A percentile compares a stretch with the other conserved stretches of the same genome.
Evolutionary conservation across 2,888 invertebrate genomes (phyloP).

Genomic region (Belgica antarctica): DNA sequence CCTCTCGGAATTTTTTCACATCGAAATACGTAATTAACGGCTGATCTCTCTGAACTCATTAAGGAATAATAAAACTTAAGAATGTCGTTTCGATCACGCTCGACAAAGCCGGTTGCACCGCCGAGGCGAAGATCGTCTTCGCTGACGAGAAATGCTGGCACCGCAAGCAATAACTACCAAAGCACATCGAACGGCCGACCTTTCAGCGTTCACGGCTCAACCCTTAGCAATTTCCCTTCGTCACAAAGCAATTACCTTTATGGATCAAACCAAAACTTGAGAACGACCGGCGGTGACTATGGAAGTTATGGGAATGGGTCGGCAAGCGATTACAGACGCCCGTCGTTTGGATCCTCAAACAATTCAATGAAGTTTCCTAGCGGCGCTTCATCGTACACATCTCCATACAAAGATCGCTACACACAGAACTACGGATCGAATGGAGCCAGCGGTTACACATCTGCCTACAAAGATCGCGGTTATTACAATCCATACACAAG

Average conservation of each 20-base stretch:
- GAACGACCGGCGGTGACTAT: background rate
- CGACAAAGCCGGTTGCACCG: constrained; percentile 54
- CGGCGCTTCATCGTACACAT: constrained; percentile 1
- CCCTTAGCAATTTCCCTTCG: background rate
- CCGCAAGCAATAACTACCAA: constrained; percentile 47
- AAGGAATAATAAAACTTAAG: constrained; percentile 14
- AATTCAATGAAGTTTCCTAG: background rate
- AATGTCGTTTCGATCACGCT: constrained; percentile 55
- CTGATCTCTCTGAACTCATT: background rate
- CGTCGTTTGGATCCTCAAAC: constrained; percentile 17
- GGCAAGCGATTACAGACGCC: constrained; percentile 11
- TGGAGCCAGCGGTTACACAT: constrained; percentile 25
- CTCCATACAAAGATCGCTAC: constrained; percentile 40
- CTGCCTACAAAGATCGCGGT: constrained; percentile 38
- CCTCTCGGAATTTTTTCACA: background rate
- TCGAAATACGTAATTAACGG: background rate
- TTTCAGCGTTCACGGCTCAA: constrained; percentile 32
- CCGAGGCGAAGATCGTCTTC: constrained; percentile 57
- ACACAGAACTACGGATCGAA: constrained; percentile 18
- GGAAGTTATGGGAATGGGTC: background rate
- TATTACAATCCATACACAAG: constrained; percentile 42
- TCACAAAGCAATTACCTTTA: constrained; percentile 15
- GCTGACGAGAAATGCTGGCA: constrained; percentile 50
- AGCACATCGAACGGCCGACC: constrained; percentile 46
- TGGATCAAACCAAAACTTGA: constrained; percentile 40